Evolutionary conservation across 2,797 vertebrate species (phyloP).

Genomic region (Gymnothorax reevesii): DNA sequence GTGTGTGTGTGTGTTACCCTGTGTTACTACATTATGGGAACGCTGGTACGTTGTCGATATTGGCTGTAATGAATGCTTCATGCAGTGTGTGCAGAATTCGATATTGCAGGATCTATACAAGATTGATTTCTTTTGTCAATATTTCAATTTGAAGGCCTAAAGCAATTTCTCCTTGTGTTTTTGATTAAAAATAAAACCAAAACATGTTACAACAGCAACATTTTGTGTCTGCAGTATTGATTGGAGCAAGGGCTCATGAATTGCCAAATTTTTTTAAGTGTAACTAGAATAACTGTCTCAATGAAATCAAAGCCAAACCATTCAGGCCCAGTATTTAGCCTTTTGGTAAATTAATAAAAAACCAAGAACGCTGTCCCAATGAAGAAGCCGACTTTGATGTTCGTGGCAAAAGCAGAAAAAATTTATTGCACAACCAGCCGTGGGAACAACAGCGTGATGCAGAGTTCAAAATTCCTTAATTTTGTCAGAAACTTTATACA

Average conservation of each 20-base stretch:
- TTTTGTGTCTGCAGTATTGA: not conserved
- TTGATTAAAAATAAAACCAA: slow-evolving; percentile 31
- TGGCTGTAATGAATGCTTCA: slow-evolving; percentile 3
- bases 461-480: no score
- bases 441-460: no score
- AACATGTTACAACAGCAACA: not conserved
- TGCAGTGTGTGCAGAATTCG: slow-evolving; percentile 50
- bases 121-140: slow-evolving; percentile 54
- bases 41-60: not conserved
- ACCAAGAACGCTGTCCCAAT: no score
- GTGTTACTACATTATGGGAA: not conserved
- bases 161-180: slow-evolving; percentile 38
- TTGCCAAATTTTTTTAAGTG: no score
- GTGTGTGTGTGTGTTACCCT: not conserved
- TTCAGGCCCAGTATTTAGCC: no score
- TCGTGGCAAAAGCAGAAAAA: no score
- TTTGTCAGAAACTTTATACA: no score
- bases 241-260: not conserved
- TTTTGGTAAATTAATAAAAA: no score
- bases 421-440: no score
- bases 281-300: no score
- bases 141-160: slow-evolving; percentile 43
- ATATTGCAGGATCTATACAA: slow-evolving; percentile 51
- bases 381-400: no score
- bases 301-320: no score